Base-by-base conservation (phyloP, 2,888 invertebrate species). In the Ceriagrion tenellum region DNA sequence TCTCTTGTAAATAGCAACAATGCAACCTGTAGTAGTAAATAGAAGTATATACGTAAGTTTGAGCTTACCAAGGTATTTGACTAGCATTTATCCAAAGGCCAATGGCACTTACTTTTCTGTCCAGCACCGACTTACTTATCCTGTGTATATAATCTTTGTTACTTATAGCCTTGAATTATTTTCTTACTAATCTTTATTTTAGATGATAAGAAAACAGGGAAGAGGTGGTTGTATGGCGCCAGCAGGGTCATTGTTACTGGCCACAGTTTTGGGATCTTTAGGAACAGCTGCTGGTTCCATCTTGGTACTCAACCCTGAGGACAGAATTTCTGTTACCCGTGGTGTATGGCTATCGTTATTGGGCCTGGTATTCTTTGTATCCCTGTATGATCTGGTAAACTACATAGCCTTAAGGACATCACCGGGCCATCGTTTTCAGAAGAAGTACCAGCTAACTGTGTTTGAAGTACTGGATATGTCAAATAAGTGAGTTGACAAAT, bases 401-500 rank as follows among this genome's bases (percentile, higher is more conserved):
- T 97, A 97, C 96, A 97, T 97, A 93, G 97, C 97, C 59, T 97
- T 98, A 96, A 97, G 97, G 96, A 98, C 98, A 23, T 97, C 96
- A 93, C 96, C 97, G 88, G 98, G 98, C 40, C 97, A 97, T 56
- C 97, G 97, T 91, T 97, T 98, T 96, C 97, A 98, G 0, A 97
- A 97, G 96, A 98, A 98, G 96, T 98, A 98, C 97, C 97, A 97
- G 95, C 97, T 98, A 30, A 97, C 97, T 96, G 97, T 97, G 96
- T 98, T 98, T 20, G 98, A 98, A 96, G 98, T 98, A 91, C 97
- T 98, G 96, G 98, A 98, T 96, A 98, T 98, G 96, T 98, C 97
- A 95, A 98, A 98, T 97, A 98, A 98, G 98, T 98, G 96, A 97
- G 98, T 97, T 30, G 26, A 59, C 20, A 16, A 8, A 12, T 1